Conservation (phyloP, 1,140 invertebrate genomes). For the Drosophila rufa region DNA sequence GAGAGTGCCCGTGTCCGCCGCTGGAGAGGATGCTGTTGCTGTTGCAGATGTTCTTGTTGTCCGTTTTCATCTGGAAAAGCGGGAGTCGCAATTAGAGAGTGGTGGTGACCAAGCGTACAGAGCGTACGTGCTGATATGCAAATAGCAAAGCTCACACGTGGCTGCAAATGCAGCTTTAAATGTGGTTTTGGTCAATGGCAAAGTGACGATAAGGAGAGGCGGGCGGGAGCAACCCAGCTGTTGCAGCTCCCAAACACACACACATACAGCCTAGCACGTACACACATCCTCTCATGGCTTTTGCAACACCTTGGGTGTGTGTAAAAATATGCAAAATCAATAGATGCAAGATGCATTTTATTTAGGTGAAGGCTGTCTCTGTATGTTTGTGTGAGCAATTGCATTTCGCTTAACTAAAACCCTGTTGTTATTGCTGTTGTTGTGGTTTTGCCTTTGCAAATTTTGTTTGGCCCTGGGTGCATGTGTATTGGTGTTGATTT, state of each 20-base stretch:
- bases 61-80: conserved; percentile 68
- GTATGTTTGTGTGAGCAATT: conserved; percentile 34
- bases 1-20: conserved; percentile 9
- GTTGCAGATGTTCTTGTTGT: conserved; percentile 62
- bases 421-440: conserved; percentile 42
- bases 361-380: conserved; percentile 41
- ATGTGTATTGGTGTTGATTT: conserved; percentile 16
- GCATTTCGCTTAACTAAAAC: conserved; percentile 33
- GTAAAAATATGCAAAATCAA: conserved; percentile 64
- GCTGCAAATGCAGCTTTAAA: conserved; percentile 36
- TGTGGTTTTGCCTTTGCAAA: conserved; percentile 44
- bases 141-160: conserved; percentile 69
- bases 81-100: conserved; percentile 47
- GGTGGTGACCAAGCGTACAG: conserved; percentile 12
- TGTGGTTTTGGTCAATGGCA: conserved; percentile 9
- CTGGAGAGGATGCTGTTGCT: conserved; percentile 13
- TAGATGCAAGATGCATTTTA: conserved; percentile 50
- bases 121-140: conserved; percentile 69
- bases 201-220: conserved; percentile 14
- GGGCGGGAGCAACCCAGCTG: conserved; percentile 50
- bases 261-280: not conserved
- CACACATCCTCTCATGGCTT: conserved; percentile 8
- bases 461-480: conserved; percentile 43
- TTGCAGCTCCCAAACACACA: conserved; percentile 33
- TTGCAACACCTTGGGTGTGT: conserved; percentile 31